Conservation (phyloP, 2,797 vertebrate species). For the Gallinago stenura region DNA sequence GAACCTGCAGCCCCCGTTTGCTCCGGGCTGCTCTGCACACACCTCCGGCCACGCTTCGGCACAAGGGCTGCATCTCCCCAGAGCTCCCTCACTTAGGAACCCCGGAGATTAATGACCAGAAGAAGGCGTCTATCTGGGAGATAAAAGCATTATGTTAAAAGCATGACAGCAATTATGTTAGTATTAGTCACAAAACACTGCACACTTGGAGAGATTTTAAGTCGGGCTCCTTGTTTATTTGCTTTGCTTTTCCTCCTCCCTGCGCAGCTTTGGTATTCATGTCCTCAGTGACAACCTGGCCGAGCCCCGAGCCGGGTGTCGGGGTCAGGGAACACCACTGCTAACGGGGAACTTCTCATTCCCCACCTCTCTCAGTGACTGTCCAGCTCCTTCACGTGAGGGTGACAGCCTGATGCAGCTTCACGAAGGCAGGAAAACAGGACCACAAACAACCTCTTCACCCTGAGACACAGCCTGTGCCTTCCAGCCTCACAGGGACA, state of each 20-base stretch:
- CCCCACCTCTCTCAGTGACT: neutral
- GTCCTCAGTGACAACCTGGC: neutral
- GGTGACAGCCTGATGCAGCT: neutral
- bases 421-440: neutral
- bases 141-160: constrained; percentile 61
- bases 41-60: neutral
- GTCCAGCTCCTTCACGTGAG: neutral
- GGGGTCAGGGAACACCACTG: neutral
- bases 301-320: accelerated
- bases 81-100: neutral
- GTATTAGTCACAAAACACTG: constrained; percentile 61
- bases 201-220: constrained; percentile 35
- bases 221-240: constrained; percentile 45
- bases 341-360: neutral
- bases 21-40: neutral
- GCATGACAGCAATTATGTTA: constrained; percentile 50
- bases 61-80: neutral
- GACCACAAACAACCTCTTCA: accelerated
- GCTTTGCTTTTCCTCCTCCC: neutral
- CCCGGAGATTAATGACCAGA: constrained; percentile 48
- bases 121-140: constrained; percentile 28
- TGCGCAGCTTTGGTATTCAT: neutral
- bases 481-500: neutral
- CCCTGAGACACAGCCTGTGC: neutral
- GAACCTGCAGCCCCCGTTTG: neutral